A percentile compares a stretch with the other conserved stretches of the same genome.
Evolutionary conservation across 2,888 invertebrate genomes (phyloP).

Genomic region (Deroplatys truncata): DNA sequence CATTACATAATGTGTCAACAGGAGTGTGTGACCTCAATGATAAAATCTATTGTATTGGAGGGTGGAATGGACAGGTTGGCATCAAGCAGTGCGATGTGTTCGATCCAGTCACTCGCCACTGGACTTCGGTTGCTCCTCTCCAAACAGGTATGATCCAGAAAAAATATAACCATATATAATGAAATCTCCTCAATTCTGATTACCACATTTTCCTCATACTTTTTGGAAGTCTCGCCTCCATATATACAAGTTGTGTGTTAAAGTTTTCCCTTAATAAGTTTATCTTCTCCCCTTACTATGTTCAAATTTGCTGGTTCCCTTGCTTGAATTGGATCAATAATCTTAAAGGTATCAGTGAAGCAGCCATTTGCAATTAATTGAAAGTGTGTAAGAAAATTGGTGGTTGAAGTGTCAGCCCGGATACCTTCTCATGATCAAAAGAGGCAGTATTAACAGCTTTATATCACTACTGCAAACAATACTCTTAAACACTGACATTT

Average conservation of each 20-base stretch:
- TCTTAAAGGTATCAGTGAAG: too few species aligned
- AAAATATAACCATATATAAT: neutral
- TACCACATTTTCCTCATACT: neutral
- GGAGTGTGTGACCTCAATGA: constrained; percentile 63
- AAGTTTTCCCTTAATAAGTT: neutral
- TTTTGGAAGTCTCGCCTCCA: neutral
- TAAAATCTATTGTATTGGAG: constrained; percentile 72
- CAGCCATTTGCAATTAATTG: too few species aligned
- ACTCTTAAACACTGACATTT: too few species aligned
- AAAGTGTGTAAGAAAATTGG: too few species aligned
- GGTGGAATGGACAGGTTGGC: constrained; percentile 68
- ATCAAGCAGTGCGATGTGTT: constrained; percentile 71
- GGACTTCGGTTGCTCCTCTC: constrained; percentile 66
- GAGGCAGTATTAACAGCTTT: too few species aligned
- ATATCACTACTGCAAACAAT: too few species aligned
- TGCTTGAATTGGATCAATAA: too few species aligned
- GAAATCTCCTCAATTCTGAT: neutral
- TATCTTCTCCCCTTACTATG: neutral
- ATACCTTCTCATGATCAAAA: too few species aligned
- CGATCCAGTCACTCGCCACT: constrained; percentile 56
- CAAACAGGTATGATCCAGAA: constrained; percentile 49
- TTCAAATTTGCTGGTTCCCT: too few species aligned
- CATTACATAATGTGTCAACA: constrained; percentile 26
- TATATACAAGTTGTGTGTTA: neutral
- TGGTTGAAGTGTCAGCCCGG: too few species aligned